Percentiles rank a stretch among this genome's conserved stretches.
These are phyloP conservation scores for Microcebus ravelobensis DNA, from an alignment of 2,113 vertebrate genomes.

Conservation along the genomic window DNA sequence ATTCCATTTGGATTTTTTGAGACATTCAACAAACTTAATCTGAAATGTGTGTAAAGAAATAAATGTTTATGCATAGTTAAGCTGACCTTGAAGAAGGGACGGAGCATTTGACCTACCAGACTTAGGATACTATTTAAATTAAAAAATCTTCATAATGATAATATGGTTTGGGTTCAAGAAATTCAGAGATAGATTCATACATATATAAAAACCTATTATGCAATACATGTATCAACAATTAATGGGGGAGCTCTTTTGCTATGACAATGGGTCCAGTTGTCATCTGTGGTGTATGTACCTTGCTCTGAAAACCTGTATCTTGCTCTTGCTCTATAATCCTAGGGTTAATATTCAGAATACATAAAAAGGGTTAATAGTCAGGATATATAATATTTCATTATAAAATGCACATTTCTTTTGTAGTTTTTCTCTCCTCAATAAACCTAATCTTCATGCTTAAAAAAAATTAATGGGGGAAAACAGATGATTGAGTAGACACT, in stretches of 20 bases:
- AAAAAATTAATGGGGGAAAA: not conserved
- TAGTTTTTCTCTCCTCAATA: too few relatives aligned
- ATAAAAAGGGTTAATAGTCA: too few relatives aligned
- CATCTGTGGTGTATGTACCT: too few relatives aligned
- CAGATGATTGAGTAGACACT: not conserved
- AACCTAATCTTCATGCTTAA: too few relatives aligned
- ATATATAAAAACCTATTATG: not conserved
- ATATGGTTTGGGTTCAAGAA: not conserved
- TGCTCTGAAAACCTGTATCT: too few relatives aligned
- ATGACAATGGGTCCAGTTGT: too few relatives aligned
- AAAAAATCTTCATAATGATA: not conserved
- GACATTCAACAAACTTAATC: not conserved
- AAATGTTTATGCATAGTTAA: not conserved
- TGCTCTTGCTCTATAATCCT: too few relatives aligned
- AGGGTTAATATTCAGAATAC: too few relatives aligned
- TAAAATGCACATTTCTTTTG: too few relatives aligned
- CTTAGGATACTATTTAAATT: not conserved
- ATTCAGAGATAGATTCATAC: not conserved
- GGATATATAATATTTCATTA: too few relatives aligned
- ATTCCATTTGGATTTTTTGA: not conserved
- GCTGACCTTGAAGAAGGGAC: not conserved
- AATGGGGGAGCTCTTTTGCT: not conserved
- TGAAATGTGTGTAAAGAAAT: slow-evolving; percentile 33
- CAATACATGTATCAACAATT: slow-evolving; percentile 19
- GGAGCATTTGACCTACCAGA: not conserved